Base-by-base conservation (phyloP, 2,888 invertebrate genomes). In the Phyllotreta cruciferae region DNA sequence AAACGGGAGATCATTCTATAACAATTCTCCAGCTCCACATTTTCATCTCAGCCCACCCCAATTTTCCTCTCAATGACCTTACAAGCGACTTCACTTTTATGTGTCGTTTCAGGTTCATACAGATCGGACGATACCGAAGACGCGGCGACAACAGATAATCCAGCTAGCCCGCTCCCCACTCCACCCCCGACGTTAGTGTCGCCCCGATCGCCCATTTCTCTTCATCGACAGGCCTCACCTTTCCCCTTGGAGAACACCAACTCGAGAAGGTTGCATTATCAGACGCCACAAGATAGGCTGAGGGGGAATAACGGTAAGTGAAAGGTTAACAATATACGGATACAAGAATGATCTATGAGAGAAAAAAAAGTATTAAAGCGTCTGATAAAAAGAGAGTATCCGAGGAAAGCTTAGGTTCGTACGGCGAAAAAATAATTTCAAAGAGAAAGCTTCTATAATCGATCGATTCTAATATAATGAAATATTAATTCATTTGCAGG, bases 111-210 rank as follows among this genome's bases (percentile, higher is more conserved):
- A 89, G 89, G 85, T 80, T 87, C 87, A 60, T 91, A 91, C 74
- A 87, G 90, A 56, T 90, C 91, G 1, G 90, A 90, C 73, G 90
- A 90, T 63, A 89, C 89, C 39, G 86, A 86, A 72, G 86, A 85
- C 73, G 84, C 84, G 11, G 82, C 82, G 55, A 84, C 83, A 57
- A 84, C 84, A 52, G 84, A 85, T 77, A 84, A 84, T 77, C 83
- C 83, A 47, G 84, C 84, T 42, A 83, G 84, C 66, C 84, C 84
- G 44, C 85, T 84, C 73, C 84, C 85, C 39, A 83, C 84, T 42
- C 83, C 84, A 56, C 83, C 84, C 37, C 84, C 85, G 49, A 82
- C 84, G 68, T 74, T 82, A 79, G 77, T 80, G 38, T 82, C 82
- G 35, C 84, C 85, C 52, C 81, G 85, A 70, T 84, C 85, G 65